Base-by-base conservation (phyloP, 2,113 vertebrate species). In the Erpornis zantholeuca region DNA sequence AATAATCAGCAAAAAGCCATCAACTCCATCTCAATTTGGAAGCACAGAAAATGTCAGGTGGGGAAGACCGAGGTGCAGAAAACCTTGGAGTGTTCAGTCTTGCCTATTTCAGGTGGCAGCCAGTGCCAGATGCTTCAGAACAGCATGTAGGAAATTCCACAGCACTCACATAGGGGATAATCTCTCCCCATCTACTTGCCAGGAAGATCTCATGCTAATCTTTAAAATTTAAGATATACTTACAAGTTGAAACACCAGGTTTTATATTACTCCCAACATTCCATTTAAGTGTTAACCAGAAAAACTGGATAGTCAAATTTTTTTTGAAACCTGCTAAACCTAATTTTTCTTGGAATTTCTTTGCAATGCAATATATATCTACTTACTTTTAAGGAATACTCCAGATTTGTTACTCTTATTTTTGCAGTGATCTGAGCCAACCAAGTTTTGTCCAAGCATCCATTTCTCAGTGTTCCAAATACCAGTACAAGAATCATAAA, bases 61-160 rank as follows among this genome's bases (percentile, higher is more conserved):
- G 65, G 36, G 25, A 72, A 28, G 38, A 56, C 24, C 29, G 63
- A 54, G 88, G 50, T 75, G 64, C 73, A 86, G 63, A 88, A 94
- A 88, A 61, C 33, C 40, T 92, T 66, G 47, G 73, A 38, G 77
- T 79, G 29, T 54, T 79, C 63, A 54, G 45, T 56, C 66, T 57
- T 6, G 17, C 54, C 50, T 91, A 52, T 79, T 94, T 95, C 84
- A 91, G 36, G 89, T 61, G 70, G 84, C 87, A 96, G 89, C 45
- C 65, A 94, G 73, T 6, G 7, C 73, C 91, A 96, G 89, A 85
- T 94, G 89, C 93, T 91, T 92, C 29, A 4, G 63, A 91, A 87
- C 91, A 91, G 91, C 31, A 65, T 35, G 29, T 65, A 83, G 72
- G 86, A 96, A 92, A 96, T 95, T 96, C 93, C 93, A 93, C 44